Evolutionary conservation across 2,888 invertebrate genomes (phyloP).

Genomic region (Shargacucullia verbasci): DNA sequence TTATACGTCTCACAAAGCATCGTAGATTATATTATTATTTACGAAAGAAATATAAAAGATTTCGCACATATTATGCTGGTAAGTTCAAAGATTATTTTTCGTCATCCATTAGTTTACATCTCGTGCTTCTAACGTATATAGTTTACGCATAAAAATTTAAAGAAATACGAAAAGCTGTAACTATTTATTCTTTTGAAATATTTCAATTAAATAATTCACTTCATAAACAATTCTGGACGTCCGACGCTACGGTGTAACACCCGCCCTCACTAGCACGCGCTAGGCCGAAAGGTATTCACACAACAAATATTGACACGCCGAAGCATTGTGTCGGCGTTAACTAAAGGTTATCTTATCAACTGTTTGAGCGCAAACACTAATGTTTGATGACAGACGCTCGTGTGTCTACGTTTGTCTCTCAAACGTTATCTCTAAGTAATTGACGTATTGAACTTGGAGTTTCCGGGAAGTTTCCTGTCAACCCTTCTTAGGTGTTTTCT

Average conservation of each 20-base stretch:
- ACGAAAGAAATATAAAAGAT: too few species aligned
- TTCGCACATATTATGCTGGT: too few species aligned
- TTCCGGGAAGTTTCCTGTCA: slow-evolving; percentile 77
- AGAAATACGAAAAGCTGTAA: too few species aligned
- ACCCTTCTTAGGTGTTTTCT: slow-evolving; percentile 53
- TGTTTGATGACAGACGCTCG: slow-evolving; percentile 85
- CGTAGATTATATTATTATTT: too few species aligned
- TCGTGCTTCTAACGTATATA: too few species aligned
- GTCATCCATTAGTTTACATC: too few species aligned
- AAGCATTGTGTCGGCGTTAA: slow-evolving; percentile 85
- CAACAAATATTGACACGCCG: slow-evolving; percentile 83
- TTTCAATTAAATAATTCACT: too few species aligned
- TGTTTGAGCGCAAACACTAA: slow-evolving; percentile 83
- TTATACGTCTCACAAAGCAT: too few species aligned
- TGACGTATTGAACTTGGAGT: slow-evolving; percentile 78
- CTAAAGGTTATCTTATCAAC: slow-evolving; percentile 87
- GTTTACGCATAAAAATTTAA: too few species aligned
- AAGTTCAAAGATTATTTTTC: too few species aligned
- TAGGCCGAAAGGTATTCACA: slow-evolving; percentile 83
- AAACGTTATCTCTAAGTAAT: slow-evolving; percentile 79
- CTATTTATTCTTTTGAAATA: too few species aligned
- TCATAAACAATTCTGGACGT: background rate
- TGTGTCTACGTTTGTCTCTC: slow-evolving; percentile 82
- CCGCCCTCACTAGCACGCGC: slow-evolving; percentile 75
- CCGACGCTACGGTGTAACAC: slow-evolving; percentile 70